Base-by-base conservation (phyloP, 2,113 vertebrate genomes). In the Bujurquina vittata region DNA sequence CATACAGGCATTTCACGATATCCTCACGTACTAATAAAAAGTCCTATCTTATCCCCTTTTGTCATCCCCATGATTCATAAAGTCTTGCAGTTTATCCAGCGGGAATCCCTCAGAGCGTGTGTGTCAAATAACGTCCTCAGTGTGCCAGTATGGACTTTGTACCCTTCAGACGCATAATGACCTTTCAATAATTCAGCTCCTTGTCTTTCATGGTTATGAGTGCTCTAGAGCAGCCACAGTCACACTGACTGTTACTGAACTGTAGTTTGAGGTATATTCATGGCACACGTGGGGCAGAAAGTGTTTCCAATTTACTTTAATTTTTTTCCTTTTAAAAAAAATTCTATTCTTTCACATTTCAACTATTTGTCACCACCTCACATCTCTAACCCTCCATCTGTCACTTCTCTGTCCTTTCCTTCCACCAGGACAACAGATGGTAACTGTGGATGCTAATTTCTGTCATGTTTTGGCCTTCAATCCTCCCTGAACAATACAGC, bases 401-500 rank as follows among this genome's bases (percentile, higher is more conserved):
- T 77, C 1, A 7, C 59, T 81, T n/a, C 75, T 31, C 35, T 23
- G 33, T 33, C 14, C 26, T 77, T 40, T 37, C 37, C 58, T 67
- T 72, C 73, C 60, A 62, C 43, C 40, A 49, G 89, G 80, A 88
- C 83, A 88, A 69, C 77, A 91, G 90, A 87, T 90, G 79, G 58
- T 85, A 40, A 77, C 26, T 56, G 73, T 60, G 29, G 33, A 82
- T 81, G 54, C 75, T 54, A 63, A 77, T 58, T 65, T 46, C 23
- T 73, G 31, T 73, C 37, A 46, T 62, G 62, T 35, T 84, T 54
- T 43, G 43, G n/a, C 58, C 75, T 85, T 60, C 26, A 60, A 33
- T 58, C 55, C 14, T 78, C 35, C 65, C 33, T 79, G 69, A 77
- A 61, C 35, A 54, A 75, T 56, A 56, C 57, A 35, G 26, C 33